Base-by-base conservation (phyloP, 2,797 vertebrate genomes). In the Pristis pectinata region DNA sequence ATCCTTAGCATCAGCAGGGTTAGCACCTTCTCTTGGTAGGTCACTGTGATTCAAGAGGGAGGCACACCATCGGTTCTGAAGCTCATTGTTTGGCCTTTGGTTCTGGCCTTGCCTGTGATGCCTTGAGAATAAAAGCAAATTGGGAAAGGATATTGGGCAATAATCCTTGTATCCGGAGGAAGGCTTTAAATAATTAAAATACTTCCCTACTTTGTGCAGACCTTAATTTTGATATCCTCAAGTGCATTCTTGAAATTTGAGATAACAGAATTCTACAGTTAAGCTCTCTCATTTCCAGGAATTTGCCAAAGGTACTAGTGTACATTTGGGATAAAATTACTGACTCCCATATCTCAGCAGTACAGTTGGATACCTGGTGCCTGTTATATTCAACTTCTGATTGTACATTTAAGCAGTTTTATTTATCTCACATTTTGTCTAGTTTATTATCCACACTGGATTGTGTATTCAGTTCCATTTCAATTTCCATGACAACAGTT, bases 401-500 rank as follows among this genome's bases (percentile, higher is more conserved):
- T 56, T 13, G 53, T 10, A 87, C 56, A 7, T 87, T 30, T n/a
- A 37, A 91, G 17, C 19, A 22, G 17, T 37, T 64, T 91, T 91
- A 64, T 91, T 64, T 7, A 37, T 59, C 83, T 87, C 11, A 27
- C 53, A 59, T 59, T 83, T 59, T 64, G 6, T 64, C 56, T n/a
- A 59, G 59, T 64, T 61, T 17, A 64, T 91, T 89, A 59, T 87
- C 53, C 11, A 59, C 27, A 24, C 30, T 15, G 34, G 15, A 89
- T 89, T 91, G 61, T 64, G n/a, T 64, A 91, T 91, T 87, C 87
- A 64, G n/a, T 64, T 91, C 59, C 56, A 64, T 91, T 64, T 89
- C 61, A 64, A 91, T 91, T 91, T 91, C 87, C 87, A 91, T 91
- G 87, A 24, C 87, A 91, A 91, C 87, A 24, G 87, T 91, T 91